These are phyloP conservation scores for Buphagus erythrorhynchus DNA, from an alignment of 2,797 vertebrate species.

Conservation along the genomic window DNA sequence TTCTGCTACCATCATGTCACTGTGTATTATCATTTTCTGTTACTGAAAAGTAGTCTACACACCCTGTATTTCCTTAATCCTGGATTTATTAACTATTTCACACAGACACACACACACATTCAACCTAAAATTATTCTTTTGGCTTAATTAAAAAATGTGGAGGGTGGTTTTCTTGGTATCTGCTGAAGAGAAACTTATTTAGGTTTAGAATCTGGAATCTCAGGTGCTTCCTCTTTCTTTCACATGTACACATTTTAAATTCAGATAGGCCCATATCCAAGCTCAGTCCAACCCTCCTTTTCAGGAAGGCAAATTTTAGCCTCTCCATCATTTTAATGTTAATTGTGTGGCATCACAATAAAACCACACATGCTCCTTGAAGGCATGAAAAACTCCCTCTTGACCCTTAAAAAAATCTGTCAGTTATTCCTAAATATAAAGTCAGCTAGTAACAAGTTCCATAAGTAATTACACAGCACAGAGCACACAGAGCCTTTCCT, in stretches of 20 bases:
- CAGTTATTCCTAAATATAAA: slow-evolving; percentile 47
- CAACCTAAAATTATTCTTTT: not conserved
- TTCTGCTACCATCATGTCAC: slow-evolving; percentile 13
- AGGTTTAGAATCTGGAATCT: not conserved
- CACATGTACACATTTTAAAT: not conserved
- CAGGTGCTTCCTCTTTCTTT: not conserved
- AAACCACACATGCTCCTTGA: slow-evolving; percentile 10
- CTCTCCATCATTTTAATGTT: not conserved
- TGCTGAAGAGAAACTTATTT: not conserved
- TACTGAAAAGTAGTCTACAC: not conserved
- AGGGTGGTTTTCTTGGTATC: not conserved
- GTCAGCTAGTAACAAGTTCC: slow-evolving; percentile 34
- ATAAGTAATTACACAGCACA: slow-evolving; percentile 49
- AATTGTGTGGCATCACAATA: slow-evolving; percentile 14
- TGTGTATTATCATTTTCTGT: not conserved
- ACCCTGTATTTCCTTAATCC: not conserved
- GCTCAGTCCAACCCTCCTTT: not conserved
- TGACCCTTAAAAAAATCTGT: slow-evolving; percentile 32
- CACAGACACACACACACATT: not conserved
- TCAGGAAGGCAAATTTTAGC: slow-evolving; percentile 14
- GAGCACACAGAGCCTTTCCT: slow-evolving; percentile 24
- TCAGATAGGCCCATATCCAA: not conserved
- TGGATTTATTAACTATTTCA: not conserved
- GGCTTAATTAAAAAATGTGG: not conserved
- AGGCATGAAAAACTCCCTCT: slow-evolving; percentile 19